Evolutionary conservation across 2,113 vertebrate species (phyloP), one percentile per base, ranked within the genome.

Genomic region (Tupaia tana): DNA sequence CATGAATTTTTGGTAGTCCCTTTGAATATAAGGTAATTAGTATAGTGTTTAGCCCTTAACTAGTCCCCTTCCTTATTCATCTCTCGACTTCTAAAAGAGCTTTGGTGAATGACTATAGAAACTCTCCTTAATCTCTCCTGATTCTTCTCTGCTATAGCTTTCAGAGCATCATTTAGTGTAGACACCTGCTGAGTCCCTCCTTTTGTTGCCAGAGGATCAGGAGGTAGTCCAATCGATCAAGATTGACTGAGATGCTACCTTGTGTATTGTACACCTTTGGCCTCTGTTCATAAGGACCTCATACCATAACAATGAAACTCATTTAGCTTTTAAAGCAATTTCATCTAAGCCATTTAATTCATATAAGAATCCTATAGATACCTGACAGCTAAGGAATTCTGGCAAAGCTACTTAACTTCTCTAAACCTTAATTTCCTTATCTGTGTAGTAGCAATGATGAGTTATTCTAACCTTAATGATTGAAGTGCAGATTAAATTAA

Each of bases 181-280:
- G 2, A 9, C 19, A 22, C n/a, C 6, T 90, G 15, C 2, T 0
- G 2, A 75, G 12, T 11, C 54, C 9, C n/a, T 81, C 0, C 2
- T 77, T 43, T 54, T 25, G 10, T 4, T 29, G 4, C 4, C 9
- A 6, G 20, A 20, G 12, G 0, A 14, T 61, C 2, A n/a, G 43
- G 15, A 29, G 18, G 7, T 2, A 54, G 13, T 20, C 3, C 1
- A 29, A 27, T 13, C 3, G 52, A 19, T 4, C 1, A 24, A 12
- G 13, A 31, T 84, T 64, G 34, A 75, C 22, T 56, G 71, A 93
- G n/a, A 22, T 9, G 8, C 11, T 80, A 1, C 20, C 9, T 29
- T n/a, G 1, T 71, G 14, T 31, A 14, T 15, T 64, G 0, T 27
- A 58, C 80, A 34, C 12, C 19, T 12, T 34, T 19, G 19, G 25